Percentiles rank a stretch among this genome's conserved stretches.
phyloP scores from a whole-genome alignment of 2,888 invertebrate species.

The Dolomedes plantarius region DNA sequence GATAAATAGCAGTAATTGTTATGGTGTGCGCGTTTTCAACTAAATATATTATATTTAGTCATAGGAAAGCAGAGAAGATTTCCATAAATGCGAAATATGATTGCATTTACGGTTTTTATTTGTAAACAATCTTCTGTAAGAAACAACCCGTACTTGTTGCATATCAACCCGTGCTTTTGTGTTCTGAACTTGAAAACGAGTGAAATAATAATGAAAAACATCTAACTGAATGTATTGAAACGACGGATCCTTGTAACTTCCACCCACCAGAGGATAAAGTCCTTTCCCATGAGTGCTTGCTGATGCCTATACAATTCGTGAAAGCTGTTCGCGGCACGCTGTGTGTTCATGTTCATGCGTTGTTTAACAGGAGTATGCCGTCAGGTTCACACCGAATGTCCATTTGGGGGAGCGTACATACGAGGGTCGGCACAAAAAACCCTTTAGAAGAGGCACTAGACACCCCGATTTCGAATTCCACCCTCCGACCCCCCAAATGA shows the following conservation, averaged over 20 bases:
- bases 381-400: constrained; percentile 27
- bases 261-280: constrained; percentile 23
- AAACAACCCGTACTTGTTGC: not conserved
- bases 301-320: constrained; percentile 32
- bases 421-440: constrained; percentile 28
- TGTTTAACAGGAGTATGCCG: constrained; percentile 34
- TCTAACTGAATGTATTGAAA: constrained; percentile 22
- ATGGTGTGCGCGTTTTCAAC: not conserved
- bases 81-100: not conserved
- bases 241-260: constrained; percentile 50
- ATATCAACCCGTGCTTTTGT: constrained; percentile 52
- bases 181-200: not conserved
- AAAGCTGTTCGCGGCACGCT: constrained; percentile 32
- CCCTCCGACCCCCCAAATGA: constrained; percentile 20
- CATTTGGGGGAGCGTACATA: constrained; percentile 29
- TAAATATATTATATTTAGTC: not conserved
- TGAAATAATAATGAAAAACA: constrained; percentile 23
- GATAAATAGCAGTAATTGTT: no score
- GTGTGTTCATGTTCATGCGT: constrained; percentile 24
- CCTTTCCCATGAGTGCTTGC: constrained; percentile 34
- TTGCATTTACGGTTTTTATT: not conserved
- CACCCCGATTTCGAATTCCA: constrained; percentile 48
- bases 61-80: not conserved
- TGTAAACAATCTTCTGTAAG: not conserved
- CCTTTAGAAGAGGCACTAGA: constrained; percentile 52